Conservation (phyloP, 2,113 vertebrate genomes). For the Antechinus stuartii region DNA sequence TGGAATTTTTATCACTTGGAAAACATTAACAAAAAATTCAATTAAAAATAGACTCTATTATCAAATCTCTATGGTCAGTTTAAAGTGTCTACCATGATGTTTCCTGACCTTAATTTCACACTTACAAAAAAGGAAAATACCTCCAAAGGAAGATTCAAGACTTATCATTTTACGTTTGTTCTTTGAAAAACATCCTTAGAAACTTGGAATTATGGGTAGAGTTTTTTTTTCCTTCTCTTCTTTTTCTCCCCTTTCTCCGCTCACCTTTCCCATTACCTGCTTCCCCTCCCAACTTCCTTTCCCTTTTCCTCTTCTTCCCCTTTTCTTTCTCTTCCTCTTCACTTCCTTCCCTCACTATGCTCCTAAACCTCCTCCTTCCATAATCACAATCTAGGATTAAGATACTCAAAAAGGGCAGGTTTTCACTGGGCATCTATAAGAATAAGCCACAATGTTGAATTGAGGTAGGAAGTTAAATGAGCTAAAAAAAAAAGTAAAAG, state of each 20-base stretch:
- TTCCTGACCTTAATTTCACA: background rate
- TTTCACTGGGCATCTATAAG: background rate
- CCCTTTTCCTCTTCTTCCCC: background rate
- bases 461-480: background rate
- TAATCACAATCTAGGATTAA: background rate
- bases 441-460: background rate
- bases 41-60: background rate
- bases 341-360: background rate
- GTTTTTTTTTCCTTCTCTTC: background rate
- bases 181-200: background rate
- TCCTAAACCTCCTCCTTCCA: background rate
- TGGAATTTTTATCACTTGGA: background rate
- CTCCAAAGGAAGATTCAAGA: background rate
- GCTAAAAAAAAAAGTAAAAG: background rate
- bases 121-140: background rate
- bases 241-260: background rate
- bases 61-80: conserved; percentile 6
- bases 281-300: background rate
- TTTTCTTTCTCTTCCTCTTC: background rate
- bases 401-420: background rate
- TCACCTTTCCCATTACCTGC: background rate
- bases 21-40: conserved; percentile 12
- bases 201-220: background rate
- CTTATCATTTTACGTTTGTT: background rate
- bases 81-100: background rate